Conservation (phyloP, 2,888 invertebrate genomes). For the Drosophila macrothrix region DNA sequence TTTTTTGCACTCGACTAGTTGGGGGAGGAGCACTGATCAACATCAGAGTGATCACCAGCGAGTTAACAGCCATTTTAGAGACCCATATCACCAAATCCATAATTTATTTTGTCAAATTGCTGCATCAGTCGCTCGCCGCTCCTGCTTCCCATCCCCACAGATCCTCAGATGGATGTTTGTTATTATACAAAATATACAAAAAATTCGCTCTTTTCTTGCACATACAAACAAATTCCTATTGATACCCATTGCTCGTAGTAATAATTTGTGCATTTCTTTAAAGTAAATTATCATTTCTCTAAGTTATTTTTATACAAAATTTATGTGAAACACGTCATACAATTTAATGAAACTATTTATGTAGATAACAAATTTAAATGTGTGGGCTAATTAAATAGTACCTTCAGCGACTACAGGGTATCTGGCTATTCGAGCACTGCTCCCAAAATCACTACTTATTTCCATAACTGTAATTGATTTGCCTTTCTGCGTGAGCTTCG, state of each 20-base stretch:
- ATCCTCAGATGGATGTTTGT: conserved; percentile 16
- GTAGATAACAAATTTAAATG: too few species aligned
- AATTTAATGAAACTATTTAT: too few species aligned
- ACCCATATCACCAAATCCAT: conserved; percentile 48
- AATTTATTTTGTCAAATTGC: conserved; percentile 53
- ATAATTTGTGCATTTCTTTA: neutral
- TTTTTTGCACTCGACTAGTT: conserved; percentile 27
- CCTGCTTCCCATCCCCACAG: conserved; percentile 6
- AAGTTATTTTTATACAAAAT: neutral
- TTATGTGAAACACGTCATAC: neutral
- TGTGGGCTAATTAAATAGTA: neutral
- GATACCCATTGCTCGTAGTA: neutral
- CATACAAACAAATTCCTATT: neutral
- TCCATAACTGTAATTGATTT: conserved; percentile 78
- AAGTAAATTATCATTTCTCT: neutral
- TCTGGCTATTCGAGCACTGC: neutral
- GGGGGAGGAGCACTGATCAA: conserved; percentile 2
- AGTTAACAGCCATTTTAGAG: conserved; percentile 27
- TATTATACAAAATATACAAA: conserved; percentile 31
- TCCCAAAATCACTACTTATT: conserved; percentile 44
- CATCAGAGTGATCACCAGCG: conserved; percentile 14
- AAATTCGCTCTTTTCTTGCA: conserved; percentile 6
- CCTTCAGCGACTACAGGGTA: conserved; percentile 9
- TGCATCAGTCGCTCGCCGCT: conserved; percentile 3
- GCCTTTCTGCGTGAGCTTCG: conserved; percentile 51